phyloP scores from a whole-genome alignment of 1,140 invertebrate genomes.

The Bombyx mandarina region DNA sequence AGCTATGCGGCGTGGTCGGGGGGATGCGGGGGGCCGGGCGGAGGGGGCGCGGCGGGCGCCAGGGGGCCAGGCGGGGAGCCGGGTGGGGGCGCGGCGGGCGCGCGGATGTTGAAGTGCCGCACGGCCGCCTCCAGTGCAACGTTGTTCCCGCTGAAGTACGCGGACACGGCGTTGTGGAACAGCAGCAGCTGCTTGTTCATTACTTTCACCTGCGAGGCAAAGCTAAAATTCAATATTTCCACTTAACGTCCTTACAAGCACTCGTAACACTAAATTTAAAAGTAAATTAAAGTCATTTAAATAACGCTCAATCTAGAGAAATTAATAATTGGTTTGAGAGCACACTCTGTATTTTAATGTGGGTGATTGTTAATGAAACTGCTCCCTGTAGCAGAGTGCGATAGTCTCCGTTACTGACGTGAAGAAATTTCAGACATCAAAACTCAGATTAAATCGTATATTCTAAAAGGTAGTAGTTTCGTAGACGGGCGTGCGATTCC shows the following conservation, averaged over 20 bases:
- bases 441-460: not conserved
- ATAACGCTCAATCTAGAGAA: too few relatives aligned
- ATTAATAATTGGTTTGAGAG: too few relatives aligned
- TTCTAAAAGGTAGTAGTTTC: not conserved
- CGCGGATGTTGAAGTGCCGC: slow-evolving; percentile 92
- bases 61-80: slow-evolving; percentile 6
- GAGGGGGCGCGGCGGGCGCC: not conserved
- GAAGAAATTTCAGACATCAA: slow-evolving; percentile 15
- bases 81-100: slow-evolving; percentile 18
- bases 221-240: too few relatives aligned
- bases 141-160: slow-evolving; percentile 97
- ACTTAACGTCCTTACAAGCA: too few relatives aligned
- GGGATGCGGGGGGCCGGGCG: not conserved
- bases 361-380: too few relatives aligned
- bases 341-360: too few relatives aligned
- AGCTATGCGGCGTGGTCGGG: slow-evolving; percentile 5
- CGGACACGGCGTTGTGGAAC: slow-evolving; percentile 96
- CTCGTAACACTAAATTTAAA: too few relatives aligned
- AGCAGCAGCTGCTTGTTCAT: slow-evolving; percentile 97
- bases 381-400: too few relatives aligned
- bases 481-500: not conserved
- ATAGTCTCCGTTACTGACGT: too few relatives aligned
- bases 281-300: too few relatives aligned
- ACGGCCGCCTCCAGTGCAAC: slow-evolving; percentile 93
- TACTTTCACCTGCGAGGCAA: slow-evolving; percentile 86